Evolutionary conservation across 2,113 vertebrate species (phyloP).

Genomic region (Lepisosteus osseus): DNA sequence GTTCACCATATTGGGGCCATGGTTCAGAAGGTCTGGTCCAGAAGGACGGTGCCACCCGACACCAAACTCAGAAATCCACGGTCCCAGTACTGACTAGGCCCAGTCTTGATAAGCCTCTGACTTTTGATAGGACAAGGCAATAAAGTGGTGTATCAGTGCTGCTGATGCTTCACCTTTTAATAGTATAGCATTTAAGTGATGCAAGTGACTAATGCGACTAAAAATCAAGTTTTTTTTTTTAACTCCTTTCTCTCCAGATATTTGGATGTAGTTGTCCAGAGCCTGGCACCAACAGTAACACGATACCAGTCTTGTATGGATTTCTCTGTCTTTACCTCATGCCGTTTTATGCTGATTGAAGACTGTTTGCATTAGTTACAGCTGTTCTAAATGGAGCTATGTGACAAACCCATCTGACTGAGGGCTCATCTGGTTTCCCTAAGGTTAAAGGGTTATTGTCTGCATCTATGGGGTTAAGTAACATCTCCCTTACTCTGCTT

Average conservation of each 20-base stretch:
- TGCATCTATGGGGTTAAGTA: conserved; percentile 35
- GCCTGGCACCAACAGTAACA: conserved; percentile 35
- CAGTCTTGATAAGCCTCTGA: no score
- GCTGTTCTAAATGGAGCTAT: conserved; percentile 23
- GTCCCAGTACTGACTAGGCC: no score
- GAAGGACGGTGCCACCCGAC: no score
- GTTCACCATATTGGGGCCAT: no score
- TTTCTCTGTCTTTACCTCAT: conserved; percentile 22
- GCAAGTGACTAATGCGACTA: neutral
- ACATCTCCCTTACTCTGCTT: conserved; percentile 26
- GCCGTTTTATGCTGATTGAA: conserved; percentile 23
- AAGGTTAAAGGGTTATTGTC: conserved; percentile 33
- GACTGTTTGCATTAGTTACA: conserved; percentile 49
- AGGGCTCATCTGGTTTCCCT: conserved; percentile 36
- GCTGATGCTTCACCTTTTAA: no score
- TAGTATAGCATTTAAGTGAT: no score
- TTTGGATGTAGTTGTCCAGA: conserved; percentile 1
- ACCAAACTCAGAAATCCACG: no score
- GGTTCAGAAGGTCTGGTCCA: no score
- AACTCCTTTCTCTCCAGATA: conserved; percentile 22
- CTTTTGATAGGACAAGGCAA: no score
- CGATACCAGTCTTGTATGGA: conserved; percentile 25
- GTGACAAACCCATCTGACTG: conserved; percentile 42
- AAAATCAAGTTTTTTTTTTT: conserved; percentile 6
- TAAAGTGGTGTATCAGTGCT: no score